Evolutionary conservation across 2,113 vertebrate genomes (phyloP), one percentile per base, ranked within the genome.

Genomic region (Castor canadensis): DNA sequence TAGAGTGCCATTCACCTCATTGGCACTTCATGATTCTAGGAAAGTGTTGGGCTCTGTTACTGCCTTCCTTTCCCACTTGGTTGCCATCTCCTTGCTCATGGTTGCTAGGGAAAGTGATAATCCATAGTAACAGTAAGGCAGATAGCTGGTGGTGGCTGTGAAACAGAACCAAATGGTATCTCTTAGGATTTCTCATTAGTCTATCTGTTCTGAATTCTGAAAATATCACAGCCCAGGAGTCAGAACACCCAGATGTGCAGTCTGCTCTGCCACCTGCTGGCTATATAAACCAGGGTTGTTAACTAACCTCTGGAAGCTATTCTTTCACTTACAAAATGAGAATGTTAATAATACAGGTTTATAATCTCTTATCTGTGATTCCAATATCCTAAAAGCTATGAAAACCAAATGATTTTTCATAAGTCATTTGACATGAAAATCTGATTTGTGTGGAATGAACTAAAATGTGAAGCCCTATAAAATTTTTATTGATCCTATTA

Each of bases 91-190:
- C 1, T 28, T 83, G 49, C 26, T 95, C 35, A 38, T 19, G 20
- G 71, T 93, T 85, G 66, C 88, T 79, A 86, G 30, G 60, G 49
- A 66, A 82, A 86, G 47, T 52, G n/a, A 82, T 69, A 94, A 56
- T 8, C 40, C 69, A 24, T 2, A 95, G 89, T 56, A 47, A 60
- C 56, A 47, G 17, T 28, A 45, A 80, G 45, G 56, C 62, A 85
- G 35, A 28, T 10, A n/a, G 69, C n/a, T 87, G 81, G 19, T 28
- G 28, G 73, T 26, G 35, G 26, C 77, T 80, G 9, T 49, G 38
- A 89, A 76, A 26, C 32, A 45, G 52, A 86, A 79, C 40, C 30
- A 73, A 52, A 26, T 77, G 3, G 2, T 30, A 9, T 64, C 35
- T 85, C 43, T 69, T 67, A 62, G 76, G 12, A 24, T 66, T 87